These are phyloP conservation scores for Drosophila conformis DNA, from an alignment of 2,888 invertebrate species.

Conservation along the genomic window DNA sequence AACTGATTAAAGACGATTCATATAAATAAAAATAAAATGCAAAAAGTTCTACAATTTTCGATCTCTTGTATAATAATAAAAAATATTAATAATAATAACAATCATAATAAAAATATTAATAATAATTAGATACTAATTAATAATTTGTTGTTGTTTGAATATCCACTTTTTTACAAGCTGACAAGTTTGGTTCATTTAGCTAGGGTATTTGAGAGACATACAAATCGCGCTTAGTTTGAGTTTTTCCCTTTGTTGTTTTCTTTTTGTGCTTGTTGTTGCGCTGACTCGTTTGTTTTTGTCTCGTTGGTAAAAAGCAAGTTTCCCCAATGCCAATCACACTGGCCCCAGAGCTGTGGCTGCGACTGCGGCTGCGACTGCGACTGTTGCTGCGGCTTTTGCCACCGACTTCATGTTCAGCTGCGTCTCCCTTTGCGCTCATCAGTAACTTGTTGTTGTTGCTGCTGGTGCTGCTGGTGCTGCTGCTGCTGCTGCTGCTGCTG, in stretches of 20 bases:
- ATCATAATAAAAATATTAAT: neutral
- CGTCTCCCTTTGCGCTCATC: constrained; percentile 54
- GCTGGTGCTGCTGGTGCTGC: constrained; percentile 6
- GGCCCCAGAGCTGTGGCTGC: constrained; percentile 49
- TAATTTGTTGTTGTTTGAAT: neutral
- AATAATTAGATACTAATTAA: neutral
- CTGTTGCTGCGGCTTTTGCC: constrained; percentile 34
- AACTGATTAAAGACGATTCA: neutral
- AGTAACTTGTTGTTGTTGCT: constrained; percentile 32
- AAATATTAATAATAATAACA: neutral
- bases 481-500: constrained; percentile 16
- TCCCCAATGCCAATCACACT: constrained; percentile 58
- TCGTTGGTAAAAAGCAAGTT: constrained; percentile 58
- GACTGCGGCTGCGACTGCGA: constrained; percentile 19
- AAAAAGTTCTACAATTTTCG: neutral
- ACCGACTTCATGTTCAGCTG: constrained; percentile 25
- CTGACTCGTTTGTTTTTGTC: constrained; percentile 38
- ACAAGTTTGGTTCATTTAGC: neutral
- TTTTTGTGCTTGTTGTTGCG: neutral
- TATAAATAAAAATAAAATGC: neutral
- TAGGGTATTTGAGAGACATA: constrained; percentile 19
- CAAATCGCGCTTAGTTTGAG: constrained; percentile 5
- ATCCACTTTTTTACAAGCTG: neutral
- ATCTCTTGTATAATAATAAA: neutral
- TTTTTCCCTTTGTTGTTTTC: constrained; percentile 8